Evolutionary conservation across 2,888 invertebrate genomes (phyloP).

Genomic region (Cryptocephalus primarius): DNA sequence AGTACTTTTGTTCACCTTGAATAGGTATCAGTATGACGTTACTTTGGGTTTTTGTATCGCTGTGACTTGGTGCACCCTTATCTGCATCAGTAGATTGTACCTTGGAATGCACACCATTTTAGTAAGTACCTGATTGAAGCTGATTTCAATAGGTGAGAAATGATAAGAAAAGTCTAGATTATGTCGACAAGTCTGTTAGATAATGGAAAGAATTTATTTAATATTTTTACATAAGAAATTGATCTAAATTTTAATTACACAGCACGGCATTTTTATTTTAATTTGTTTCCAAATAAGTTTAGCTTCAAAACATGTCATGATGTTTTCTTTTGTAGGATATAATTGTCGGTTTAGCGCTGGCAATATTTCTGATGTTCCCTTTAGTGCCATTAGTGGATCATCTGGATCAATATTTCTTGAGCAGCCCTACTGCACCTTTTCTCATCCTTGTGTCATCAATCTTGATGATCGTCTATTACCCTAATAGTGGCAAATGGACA

Average conservation of each 20-base stretch:
- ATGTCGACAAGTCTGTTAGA: too few relatives aligned
- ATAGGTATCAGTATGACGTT: slow-evolving; percentile 64
- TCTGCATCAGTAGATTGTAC: slow-evolving; percentile 78
- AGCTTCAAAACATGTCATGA: too few relatives aligned
- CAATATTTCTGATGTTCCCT: slow-evolving; percentile 55
- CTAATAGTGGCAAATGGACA: slow-evolving; percentile 77
- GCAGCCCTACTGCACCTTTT: slow-evolving; percentile 52
- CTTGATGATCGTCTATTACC: slow-evolving; percentile 65
- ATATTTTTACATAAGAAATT: too few relatives aligned
- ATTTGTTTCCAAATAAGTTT: not conserved
- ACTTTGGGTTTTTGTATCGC: slow-evolving; percentile 49
- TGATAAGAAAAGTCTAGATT: too few relatives aligned
- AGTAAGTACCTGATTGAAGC: slow-evolving; percentile 42
- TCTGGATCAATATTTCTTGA: slow-evolving; percentile 62
- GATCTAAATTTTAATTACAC: too few relatives aligned
- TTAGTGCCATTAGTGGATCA: slow-evolving; percentile 65
- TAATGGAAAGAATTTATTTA: too few relatives aligned
- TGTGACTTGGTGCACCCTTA: slow-evolving; percentile 59
- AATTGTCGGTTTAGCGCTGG: slow-evolving; percentile 63
- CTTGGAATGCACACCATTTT: slow-evolving; percentile 89
- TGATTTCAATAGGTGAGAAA: not conserved
- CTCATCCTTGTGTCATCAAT: slow-evolving; percentile 54
- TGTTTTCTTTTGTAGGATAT: slow-evolving; percentile 56
- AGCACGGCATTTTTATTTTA: not conserved
- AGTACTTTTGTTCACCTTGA: slow-evolving; percentile 66